These are phyloP conservation scores for Scartelaos histophorus DNA, from an alignment of 2,113 vertebrate genomes.

Conservation along the genomic window DNA sequence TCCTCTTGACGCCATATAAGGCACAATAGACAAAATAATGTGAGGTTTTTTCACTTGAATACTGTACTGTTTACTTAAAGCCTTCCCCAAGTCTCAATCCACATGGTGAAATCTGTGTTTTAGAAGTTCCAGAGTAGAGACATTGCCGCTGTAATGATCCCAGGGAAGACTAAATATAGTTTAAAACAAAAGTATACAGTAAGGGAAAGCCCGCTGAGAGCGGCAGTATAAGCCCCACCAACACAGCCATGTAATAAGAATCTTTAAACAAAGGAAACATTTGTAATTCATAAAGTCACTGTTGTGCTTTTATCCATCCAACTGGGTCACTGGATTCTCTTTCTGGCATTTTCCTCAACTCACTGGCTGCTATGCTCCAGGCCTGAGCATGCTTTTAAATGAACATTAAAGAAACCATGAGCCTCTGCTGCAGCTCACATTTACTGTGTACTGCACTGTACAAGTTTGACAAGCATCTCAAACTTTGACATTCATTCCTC, in stretches of 20 bases:
- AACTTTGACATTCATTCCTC: background rate
- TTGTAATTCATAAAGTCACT: slow-evolving; percentile 39
- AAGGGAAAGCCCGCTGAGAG: slow-evolving; percentile 43
- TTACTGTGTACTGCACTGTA: background rate
- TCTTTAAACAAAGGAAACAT: slow-evolving; percentile 49
- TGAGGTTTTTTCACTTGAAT: slow-evolving; percentile 26
- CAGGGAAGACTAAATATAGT: slow-evolving; percentile 48
- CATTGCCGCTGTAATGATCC: slow-evolving; percentile 32
- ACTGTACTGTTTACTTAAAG: slow-evolving; percentile 14
- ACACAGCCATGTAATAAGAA: slow-evolving; percentile 46
- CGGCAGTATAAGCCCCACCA: slow-evolving; percentile 25
- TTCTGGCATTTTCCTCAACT: slow-evolving; percentile 19
- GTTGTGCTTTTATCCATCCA: slow-evolving; percentile 46
- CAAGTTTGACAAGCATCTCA: background rate
- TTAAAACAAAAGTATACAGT: slow-evolving; percentile 52
- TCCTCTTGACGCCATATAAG: background rate
- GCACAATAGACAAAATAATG: slow-evolving; percentile 26
- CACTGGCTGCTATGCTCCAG: slow-evolving; percentile 10
- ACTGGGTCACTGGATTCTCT: slow-evolving; percentile 43
- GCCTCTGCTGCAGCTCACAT: background rate
- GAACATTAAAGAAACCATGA: background rate
- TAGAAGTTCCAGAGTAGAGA: slow-evolving; percentile 25
- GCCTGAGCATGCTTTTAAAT: slow-evolving; percentile 18
- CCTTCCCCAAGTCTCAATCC: slow-evolving; percentile 16
- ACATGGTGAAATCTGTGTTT: slow-evolving; percentile 14